phyloP scores from a whole-genome alignment of 2,797 vertebrate species.

The Parauchenoglanis punctatus region DNA sequence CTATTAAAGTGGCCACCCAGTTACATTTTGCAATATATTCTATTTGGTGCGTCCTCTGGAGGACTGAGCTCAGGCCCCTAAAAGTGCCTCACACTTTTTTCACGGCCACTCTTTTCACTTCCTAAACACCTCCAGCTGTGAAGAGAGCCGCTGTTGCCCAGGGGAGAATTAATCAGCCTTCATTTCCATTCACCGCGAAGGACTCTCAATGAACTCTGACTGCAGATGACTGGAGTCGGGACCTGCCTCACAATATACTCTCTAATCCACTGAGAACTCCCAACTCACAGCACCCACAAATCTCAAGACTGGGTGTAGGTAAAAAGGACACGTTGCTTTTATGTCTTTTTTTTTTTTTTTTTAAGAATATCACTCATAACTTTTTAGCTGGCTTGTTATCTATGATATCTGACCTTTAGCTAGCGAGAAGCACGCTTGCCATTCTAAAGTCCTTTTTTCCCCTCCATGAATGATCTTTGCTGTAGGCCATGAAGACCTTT shows the following conservation, averaged over 20 bases:
- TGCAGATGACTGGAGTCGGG: conserved; percentile 59
- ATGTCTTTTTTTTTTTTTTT: neutral
- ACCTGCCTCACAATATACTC: conserved; percentile 59
- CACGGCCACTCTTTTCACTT: conserved; percentile 52
- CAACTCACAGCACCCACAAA: conserved; percentile 43
- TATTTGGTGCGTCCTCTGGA: neutral
- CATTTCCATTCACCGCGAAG: conserved; percentile 68
- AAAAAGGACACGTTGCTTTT: conserved; percentile 36
- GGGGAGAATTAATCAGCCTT: conserved; percentile 71
- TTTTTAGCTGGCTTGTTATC: conserved; percentile 62
- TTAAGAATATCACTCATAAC: conserved; percentile 51
- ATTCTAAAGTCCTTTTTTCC: conserved; percentile 57
- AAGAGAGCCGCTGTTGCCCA: conserved; percentile 56
- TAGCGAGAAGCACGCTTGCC: conserved; percentile 60
- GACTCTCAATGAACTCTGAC: conserved; percentile 64
- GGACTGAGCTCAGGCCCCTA: conserved; percentile 2
- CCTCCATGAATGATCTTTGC: conserved; percentile 57
- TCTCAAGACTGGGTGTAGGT: conserved; percentile 11
- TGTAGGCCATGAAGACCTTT: conserved; percentile 67
- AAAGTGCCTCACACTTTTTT: conserved; percentile 43
- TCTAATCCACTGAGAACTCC: conserved; percentile 63
- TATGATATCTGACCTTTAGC: conserved; percentile 73
- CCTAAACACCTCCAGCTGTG: conserved; percentile 62
- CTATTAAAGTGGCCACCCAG: neutral
- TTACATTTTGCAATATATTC: neutral